Base-by-base conservation (phyloP, 2,797 vertebrate genomes). In the Microctenopoma stevenorrisi region DNA sequence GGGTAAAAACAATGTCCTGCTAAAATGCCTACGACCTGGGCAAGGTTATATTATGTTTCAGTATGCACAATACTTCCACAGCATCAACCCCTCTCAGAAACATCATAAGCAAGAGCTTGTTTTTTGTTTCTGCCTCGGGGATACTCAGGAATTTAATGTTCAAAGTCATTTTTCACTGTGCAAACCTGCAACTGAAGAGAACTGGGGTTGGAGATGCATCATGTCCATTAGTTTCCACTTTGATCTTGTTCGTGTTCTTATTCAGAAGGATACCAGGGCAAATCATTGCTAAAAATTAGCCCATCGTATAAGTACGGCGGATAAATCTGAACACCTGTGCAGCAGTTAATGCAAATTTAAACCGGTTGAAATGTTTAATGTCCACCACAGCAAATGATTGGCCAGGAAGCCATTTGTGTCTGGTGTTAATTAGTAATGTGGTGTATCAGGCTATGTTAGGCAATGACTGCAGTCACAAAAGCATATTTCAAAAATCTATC, bases 1-100 rank as follows among this genome's bases (percentile, higher is more conserved):
- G 91, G 97, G 98, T 99, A 95, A 88, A 62, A 95, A 87, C 54
- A 14, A 16, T 43, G 26, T 58, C 49, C 25, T 14, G 53, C n/a
- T 25, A 4, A 35, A 44, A 57, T 30, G 49, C 15, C 13, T 18
- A 4, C 22, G 25, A 7, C 37, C 7, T 28, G 14, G 14, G 18
- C 15, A 28, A 63, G 4, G 4, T 5, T 22, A 40, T 25, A 11
- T n/a, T 4, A 37, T 22, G 33, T 33, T 58, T 62, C 7, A 18
- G 46, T 46, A 4, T 64, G 37, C 42, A 18, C 28, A 48, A 37
- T 15, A 18, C 30, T 65, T 28, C 22, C 33, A 7, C 5, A 28
- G 44, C 44, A 25, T 56, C 25, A 57, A 4, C 3, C 4, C 2
- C 18, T 61, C 42, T 49, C 40, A 25, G 47, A 70, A 14, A 79